Conservation (phyloP, 2,113 vertebrate genomes). For the Chloropsis hardwickii region DNA sequence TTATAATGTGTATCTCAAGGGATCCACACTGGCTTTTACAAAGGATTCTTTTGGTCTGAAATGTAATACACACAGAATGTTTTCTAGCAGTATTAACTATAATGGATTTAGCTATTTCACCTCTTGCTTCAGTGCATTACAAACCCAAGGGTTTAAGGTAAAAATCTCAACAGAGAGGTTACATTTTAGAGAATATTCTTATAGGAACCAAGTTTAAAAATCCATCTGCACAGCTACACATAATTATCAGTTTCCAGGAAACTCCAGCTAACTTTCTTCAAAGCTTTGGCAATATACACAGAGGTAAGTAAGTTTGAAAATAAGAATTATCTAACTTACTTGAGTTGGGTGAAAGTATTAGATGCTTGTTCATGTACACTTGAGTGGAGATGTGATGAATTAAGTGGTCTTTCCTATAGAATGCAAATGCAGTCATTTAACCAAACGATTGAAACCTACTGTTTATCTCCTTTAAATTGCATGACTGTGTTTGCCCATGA, state of each 20-base stretch:
- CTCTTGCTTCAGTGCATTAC: not conserved
- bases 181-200: slow-evolving; percentile 1
- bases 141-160: slow-evolving; percentile 23
- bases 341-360: not conserved
- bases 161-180: slow-evolving; percentile 20
- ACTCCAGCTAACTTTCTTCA: slow-evolving; percentile 35
- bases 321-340: slow-evolving; percentile 9
- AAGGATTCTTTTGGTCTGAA: slow-evolving; percentile 3
- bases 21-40: not conserved
- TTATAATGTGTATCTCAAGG: not conserved
- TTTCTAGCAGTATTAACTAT: not conserved
- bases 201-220: not conserved
- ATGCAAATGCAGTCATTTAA: not conserved
- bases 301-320: slow-evolving; percentile 47
- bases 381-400: slow-evolving; percentile 11
- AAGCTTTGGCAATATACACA: slow-evolving; percentile 46
- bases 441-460: not conserved
- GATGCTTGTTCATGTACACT: not conserved
- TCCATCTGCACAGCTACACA: not conserved
- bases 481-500: not conserved
- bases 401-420: not conserved
- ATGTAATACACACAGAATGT: not conserved
- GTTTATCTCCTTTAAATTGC: not conserved
- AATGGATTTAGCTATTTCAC: slow-evolving; percentile 15
- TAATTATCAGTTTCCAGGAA: slow-evolving; percentile 34